Conservation (phyloP, 2,113 vertebrate species). For the Leptobrachium leishanense region DNA sequence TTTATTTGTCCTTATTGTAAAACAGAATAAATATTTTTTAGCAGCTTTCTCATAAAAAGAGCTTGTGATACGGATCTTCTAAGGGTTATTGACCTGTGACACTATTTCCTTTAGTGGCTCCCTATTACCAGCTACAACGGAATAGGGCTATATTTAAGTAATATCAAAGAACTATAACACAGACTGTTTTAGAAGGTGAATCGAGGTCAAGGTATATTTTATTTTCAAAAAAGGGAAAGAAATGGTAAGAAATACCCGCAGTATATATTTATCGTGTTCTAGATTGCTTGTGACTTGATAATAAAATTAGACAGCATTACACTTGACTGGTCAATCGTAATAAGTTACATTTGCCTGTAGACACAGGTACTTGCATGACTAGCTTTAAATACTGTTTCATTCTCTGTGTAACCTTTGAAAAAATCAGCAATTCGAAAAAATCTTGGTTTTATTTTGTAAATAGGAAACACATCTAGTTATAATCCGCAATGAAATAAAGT, state of each 20-base stretch:
- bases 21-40: too few species aligned
- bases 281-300: background rate
- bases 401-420: background rate
- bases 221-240: background rate
- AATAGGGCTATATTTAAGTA: too few species aligned
- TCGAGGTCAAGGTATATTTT: background rate
- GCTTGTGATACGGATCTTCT: too few species aligned
- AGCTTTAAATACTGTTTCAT: background rate
- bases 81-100: too few species aligned
- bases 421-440: background rate
- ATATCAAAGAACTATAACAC: too few species aligned
- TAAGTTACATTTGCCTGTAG: background rate
- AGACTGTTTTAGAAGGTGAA: background rate
- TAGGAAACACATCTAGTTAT: too few species aligned
- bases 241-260: background rate
- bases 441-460: background rate
- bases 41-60: too few species aligned
- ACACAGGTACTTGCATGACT: conserved; percentile 10
- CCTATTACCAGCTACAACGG: too few species aligned
- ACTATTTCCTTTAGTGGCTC: too few species aligned
- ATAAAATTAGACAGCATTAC: background rate
- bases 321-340: background rate
- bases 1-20: too few species aligned
- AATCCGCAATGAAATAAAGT: too few species aligned
- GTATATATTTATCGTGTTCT: background rate